Percentiles rank a stretch among this genome's conserved stretches.
These are phyloP conservation scores for Arrhopalites spinosus DNA, from an alignment of 2,888 invertebrate genomes.

Conservation along the genomic window DNA sequence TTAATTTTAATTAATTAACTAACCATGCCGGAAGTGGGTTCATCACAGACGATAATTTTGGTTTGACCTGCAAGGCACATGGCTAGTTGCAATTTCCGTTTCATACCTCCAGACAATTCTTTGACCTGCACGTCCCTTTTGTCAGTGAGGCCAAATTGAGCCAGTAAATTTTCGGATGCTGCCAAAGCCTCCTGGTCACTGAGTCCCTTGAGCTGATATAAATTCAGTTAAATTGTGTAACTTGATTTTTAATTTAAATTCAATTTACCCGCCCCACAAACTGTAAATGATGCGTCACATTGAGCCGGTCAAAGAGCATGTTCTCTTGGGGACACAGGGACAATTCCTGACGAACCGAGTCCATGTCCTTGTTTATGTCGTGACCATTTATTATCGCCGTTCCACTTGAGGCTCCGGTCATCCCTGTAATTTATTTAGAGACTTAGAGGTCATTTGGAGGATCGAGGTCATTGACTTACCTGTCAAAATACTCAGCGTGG, in stretches of 20 bases:
- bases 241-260: no score
- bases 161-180: no score
- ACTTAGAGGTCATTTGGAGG: no score
- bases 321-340: neutral
- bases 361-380: neutral
- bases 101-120: slow-evolving; percentile 88
- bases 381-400: neutral
- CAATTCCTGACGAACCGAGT: neutral
- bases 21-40: slow-evolving; percentile 64
- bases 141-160: slow-evolving; percentile 62
- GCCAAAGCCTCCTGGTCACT: no score
- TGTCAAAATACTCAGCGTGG: no score
- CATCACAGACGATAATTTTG: slow-evolving; percentile 62
- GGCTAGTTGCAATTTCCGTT: slow-evolving; percentile 83
- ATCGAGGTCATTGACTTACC: no score
- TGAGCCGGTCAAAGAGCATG: neutral
- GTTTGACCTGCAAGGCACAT: slow-evolving; percentile 84
- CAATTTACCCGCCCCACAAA: neutral
- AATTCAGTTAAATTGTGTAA: no score
- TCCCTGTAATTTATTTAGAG: neutral
- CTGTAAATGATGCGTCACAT: neutral
- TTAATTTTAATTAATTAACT: neutral
- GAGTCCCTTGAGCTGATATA: no score
- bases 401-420: neutral
- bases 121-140: slow-evolving; percentile 68